These are phyloP conservation scores for Pantherophis guttatus DNA, from an alignment of 2,113 vertebrate species.

Conservation along the genomic window DNA sequence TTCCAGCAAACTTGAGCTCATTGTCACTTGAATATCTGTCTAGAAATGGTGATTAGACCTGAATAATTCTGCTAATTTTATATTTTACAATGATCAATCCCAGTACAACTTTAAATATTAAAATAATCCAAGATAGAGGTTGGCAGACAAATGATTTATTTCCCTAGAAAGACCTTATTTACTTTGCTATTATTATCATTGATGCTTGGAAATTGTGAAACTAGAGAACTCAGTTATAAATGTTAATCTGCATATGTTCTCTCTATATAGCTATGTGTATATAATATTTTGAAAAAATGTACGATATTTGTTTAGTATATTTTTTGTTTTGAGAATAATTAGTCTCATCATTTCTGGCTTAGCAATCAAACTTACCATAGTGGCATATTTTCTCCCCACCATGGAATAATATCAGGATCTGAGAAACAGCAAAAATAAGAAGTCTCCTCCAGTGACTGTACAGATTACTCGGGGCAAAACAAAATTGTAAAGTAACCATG, in stretches of 20 bases:
- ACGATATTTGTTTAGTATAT: background rate
- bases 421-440: background rate
- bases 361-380: background rate
- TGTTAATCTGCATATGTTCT: background rate
- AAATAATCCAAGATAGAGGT: background rate
- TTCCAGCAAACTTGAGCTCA: background rate
- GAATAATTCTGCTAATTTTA: background rate
- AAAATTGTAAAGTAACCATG: background rate
- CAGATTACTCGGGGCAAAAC: background rate
- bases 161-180: background rate
- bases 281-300: background rate
- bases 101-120: background rate
- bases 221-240: background rate
- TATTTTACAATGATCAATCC: background rate
- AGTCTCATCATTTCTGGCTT: background rate
- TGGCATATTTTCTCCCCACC: background rate
- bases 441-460: background rate
- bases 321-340: background rate
- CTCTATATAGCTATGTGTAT: background rate
- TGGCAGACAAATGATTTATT: background rate
- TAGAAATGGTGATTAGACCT: background rate
- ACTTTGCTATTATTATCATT: background rate
- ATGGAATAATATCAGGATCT: background rate
- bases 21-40: background rate
- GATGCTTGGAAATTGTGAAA: background rate